A percentile compares a stretch with the other conserved stretches of the same genome.
phyloP scores from a whole-genome alignment of 1,140 invertebrate species.

The Plectrocnemia conspersa region DNA sequence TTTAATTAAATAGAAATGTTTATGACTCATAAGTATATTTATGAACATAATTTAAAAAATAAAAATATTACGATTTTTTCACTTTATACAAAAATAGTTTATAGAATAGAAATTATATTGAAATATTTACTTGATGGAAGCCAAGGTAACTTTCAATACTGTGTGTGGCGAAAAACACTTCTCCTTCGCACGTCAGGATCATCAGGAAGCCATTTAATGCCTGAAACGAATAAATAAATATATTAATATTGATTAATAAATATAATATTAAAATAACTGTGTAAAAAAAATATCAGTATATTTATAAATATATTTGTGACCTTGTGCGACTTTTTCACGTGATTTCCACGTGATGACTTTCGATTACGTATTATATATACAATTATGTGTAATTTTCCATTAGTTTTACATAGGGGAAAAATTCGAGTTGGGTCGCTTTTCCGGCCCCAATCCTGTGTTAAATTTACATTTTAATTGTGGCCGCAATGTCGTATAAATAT shows the following conservation, averaged over 20 bases:
- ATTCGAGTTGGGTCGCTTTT: neutral
- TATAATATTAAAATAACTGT: constrained; percentile 2
- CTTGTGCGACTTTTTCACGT: neutral
- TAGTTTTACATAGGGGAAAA: too few relatives aligned
- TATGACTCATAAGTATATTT: too few relatives aligned
- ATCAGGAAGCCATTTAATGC: constrained; percentile 98
- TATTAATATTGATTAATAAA: constrained; percentile 25
- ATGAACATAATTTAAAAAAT: too few relatives aligned
- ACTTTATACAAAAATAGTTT: too few relatives aligned
- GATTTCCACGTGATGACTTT: neutral
- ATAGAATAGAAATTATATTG: neutral
- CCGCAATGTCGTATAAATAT: neutral
- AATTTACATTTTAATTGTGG: constrained; percentile 24
- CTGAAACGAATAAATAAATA: constrained; percentile 59
- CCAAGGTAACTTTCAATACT: constrained; percentile 99
- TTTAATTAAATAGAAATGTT: too few relatives aligned
- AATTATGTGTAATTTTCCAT: neutral
- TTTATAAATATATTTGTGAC: neutral
- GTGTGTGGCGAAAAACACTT: constrained; percentile 98
- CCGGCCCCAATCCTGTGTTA: constrained; percentile 3
- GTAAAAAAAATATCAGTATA: neutral
- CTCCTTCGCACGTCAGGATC: constrained; percentile 96
- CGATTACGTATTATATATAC: neutral
- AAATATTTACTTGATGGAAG: constrained; percentile 91
- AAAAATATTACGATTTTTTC: too few relatives aligned